Percentiles rank a stretch among this genome's conserved stretches.
Evolutionary conservation across 30 jellyfish, hydroid and myxozoan genomes (phyloP).

Genomic region (Cassiopea andromeda): DNA sequence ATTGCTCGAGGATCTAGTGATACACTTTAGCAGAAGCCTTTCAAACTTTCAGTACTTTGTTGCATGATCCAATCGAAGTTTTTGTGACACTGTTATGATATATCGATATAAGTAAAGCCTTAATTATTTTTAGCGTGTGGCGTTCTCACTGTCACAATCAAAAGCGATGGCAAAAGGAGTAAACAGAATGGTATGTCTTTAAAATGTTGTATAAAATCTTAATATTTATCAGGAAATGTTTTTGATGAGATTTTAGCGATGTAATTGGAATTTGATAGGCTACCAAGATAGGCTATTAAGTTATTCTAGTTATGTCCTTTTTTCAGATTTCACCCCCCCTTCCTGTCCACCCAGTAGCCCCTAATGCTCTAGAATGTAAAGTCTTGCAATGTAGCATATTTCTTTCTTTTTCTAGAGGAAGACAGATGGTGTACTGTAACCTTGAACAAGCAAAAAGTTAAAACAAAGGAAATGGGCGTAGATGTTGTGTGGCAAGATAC

Average conservation of each 20-base stretch:
- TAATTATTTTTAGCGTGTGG: constrained; percentile 41
- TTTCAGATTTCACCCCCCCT: neutral
- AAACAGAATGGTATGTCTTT: constrained; percentile 39
- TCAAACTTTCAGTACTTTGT: too few species aligned
- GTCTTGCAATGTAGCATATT: neutral
- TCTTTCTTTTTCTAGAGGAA: constrained; percentile 60
- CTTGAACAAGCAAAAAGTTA: constrained; percentile 81
- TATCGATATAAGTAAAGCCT: neutral
- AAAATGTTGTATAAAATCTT: neutral
- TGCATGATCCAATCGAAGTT: neutral
- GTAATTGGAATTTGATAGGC: too few species aligned
- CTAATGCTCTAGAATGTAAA: neutral
- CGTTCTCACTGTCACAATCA: constrained; percentile 48
- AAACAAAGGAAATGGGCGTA: constrained; percentile 90
- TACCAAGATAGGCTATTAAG: too few species aligned
- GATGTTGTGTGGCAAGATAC: constrained; percentile 98
- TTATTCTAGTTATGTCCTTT: too few species aligned
- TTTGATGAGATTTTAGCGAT: too few species aligned
- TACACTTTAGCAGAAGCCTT: too few species aligned
- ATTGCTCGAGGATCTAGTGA: too few species aligned
- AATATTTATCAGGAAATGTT: neutral
- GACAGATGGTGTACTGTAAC: constrained; percentile 98
- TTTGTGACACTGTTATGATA: neutral
- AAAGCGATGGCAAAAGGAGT: constrained; percentile 37
- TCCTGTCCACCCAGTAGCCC: neutral